Evolutionary conservation across 2,888 invertebrate species (phyloP), one percentile per base, ranked within the genome.

Genomic region (Coleophora deauratella): DNA sequence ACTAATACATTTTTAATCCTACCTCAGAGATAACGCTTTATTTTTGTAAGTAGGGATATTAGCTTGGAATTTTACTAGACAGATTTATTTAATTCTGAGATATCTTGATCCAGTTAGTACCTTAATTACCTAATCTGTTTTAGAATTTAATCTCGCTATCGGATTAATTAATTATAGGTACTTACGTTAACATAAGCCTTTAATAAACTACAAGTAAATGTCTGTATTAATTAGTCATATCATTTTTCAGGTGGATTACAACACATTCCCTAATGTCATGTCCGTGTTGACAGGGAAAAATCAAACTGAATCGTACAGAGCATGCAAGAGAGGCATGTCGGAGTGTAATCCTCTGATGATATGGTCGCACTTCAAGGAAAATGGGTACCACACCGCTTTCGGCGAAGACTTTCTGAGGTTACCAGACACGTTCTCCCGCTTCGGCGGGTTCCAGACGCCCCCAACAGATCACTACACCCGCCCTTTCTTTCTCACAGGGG

Each of bases 261-360:
- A 96, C 59, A 96, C 96, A 0, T 95, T 92, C 67, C 95, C 96
- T 0, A 97, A 97, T 70, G 71, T 96, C 35, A 91, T 95, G 87
- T 91, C 95, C 0, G 76, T 95, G 35, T 74, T 93, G 14, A 90
- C 92, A 0, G 96, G 96, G 1, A 85, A 87, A 47, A 88, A 76
- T 10, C 75, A 88, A 10, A 76, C 86, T 33, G 52, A 65, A 2
- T 61, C 75, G 11, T 89, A 90, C 55, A 73, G 77, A 14, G 87
- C 88, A 1, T 86, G 77, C 38, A 65, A 59, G 9, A 54, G 57
- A 14, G 52, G 80, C 4, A 81, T 87, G 55, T 80, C 86, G 13
- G 65, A 90, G 14, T 93, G 95, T 54, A 82, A 88, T 35, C 91
- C 93, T 56, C 87, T 90, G 1, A 88, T 94, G 47, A 76, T 95